These are phyloP conservation scores for Gymnoscopelus braueri DNA, from an alignment of 2,797 vertebrate genomes.

Conservation along the genomic window DNA sequence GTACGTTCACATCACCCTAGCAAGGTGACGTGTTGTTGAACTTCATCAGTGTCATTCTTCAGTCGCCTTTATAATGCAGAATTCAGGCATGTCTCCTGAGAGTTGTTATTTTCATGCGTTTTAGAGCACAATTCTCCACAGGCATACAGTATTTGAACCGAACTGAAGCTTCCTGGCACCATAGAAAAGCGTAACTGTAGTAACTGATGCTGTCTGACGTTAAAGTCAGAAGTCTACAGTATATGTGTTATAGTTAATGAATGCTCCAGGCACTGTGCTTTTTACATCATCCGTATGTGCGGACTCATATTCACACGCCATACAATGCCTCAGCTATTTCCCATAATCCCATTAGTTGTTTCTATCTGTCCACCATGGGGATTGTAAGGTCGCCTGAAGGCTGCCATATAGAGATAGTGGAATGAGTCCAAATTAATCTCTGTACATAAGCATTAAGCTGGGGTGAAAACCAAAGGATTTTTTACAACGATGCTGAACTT, in stretches of 20 bases:
- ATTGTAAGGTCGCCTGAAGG: conserved; percentile 38
- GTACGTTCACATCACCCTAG: conserved; percentile 28
- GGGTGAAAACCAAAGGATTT: no score
- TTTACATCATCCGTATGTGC: conserved; percentile 51
- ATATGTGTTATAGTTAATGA: conserved; percentile 25
- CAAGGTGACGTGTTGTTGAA: conserved; percentile 21
- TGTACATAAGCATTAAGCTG: no score
- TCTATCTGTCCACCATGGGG: conserved; percentile 33
- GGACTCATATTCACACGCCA: conserved; percentile 32
- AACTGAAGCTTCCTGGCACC: neutral
- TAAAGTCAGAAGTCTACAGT: neutral
- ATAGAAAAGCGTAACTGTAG: conserved; percentile 7
- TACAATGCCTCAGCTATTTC: conserved; percentile 34
- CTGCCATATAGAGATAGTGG: conserved; percentile 31
- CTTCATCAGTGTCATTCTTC: conserved; percentile 58
- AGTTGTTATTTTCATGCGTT: conserved; percentile 26
- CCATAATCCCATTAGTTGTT: conserved; percentile 37
- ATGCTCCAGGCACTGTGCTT: conserved; percentile 38
- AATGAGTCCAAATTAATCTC: conserved; percentile 5
- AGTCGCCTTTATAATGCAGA: conserved; percentile 56
- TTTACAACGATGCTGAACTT: no score
- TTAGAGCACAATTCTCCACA: neutral
- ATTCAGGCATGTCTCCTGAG: conserved; percentile 27
- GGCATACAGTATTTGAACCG: neutral
- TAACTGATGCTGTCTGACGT: neutral